Conservation (phyloP, 1,140 invertebrate species). For the Popillia japonica region DNA sequence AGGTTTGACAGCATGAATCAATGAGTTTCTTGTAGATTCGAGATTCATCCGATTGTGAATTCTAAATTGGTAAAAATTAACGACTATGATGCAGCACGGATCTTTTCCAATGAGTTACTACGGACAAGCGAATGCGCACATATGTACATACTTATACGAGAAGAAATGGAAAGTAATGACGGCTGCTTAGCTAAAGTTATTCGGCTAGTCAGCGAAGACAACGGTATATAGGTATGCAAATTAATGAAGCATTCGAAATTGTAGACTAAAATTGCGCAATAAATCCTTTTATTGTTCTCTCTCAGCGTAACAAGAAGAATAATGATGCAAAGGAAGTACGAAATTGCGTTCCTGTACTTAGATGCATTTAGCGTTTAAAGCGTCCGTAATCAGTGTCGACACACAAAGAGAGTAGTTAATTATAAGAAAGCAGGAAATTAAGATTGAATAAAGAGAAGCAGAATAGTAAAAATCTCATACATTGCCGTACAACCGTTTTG, state of each 20-base stretch:
- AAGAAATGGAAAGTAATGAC: neutral
- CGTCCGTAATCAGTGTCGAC: neutral
- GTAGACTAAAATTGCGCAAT: conserved; percentile 5
- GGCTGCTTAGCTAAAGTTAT: neutral
- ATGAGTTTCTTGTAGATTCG: neutral
- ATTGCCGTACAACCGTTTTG: neutral
- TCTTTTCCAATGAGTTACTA: conserved; percentile 8
- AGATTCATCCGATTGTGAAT: neutral
- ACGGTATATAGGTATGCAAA: neutral
- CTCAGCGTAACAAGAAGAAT: neutral
- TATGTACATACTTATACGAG: neutral
- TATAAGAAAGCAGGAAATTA: neutral
- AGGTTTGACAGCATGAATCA: neutral
- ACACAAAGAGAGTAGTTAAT: neutral
- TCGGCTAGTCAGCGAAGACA: neutral
- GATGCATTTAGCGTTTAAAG: neutral
- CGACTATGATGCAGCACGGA: neutral
- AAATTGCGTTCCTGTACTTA: neutral
- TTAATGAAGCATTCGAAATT: neutral
- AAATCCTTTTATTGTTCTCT: neutral
- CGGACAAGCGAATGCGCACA: neutral
- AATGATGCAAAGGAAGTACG: neutral
- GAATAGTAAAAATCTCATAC: neutral
- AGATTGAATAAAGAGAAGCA: neutral
- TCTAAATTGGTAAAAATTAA: conserved; percentile 11